Evolutionary conservation across 53 echinoderm and acorn worm genomes (phyloP).

Genomic region (Zoroaster sp.): DNA sequence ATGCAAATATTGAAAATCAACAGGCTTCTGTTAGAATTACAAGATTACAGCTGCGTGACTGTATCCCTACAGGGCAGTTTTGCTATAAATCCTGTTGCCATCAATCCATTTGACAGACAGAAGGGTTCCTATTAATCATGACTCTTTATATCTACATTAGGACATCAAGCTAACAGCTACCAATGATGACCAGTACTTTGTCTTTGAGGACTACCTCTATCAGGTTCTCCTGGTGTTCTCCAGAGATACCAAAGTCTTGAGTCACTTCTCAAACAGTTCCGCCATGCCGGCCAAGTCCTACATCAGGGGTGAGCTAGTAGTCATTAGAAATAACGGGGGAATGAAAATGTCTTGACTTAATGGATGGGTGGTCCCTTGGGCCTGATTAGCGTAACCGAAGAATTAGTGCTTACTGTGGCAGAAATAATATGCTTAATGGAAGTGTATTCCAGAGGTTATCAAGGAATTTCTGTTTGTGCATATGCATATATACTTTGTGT

Average conservation of each 20-base stretch:
- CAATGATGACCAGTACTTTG: slow-evolving; percentile 99
- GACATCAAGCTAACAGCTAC: slow-evolving; percentile 96
- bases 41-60: background rate
- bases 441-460: too few relatives aligned
- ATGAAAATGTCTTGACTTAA: too few relatives aligned
- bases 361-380: too few relatives aligned
- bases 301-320: slow-evolving; percentile 88
- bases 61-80: background rate
- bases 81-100: background rate
- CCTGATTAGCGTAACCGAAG: too few relatives aligned
- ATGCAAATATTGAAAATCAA: too few relatives aligned
- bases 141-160: slow-evolving; percentile 12
- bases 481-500: too few relatives aligned
- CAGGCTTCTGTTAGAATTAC: too few relatives aligned
- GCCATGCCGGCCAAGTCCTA: slow-evolving; percentile 96
- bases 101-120: background rate
- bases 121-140: background rate
- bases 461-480: too few relatives aligned
- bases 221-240: slow-evolving; percentile 93
- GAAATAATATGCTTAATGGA: too few relatives aligned
- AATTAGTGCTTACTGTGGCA: too few relatives aligned
- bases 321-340: too few relatives aligned
- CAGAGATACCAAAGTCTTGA: slow-evolving; percentile 85
- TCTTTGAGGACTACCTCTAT: slow-evolving; percentile 97
- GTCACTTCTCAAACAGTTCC: slow-evolving; percentile 91